Evolutionary conservation across 2,113 vertebrate species (phyloP).

Genomic region (Ceyx cyanopectus): DNA sequence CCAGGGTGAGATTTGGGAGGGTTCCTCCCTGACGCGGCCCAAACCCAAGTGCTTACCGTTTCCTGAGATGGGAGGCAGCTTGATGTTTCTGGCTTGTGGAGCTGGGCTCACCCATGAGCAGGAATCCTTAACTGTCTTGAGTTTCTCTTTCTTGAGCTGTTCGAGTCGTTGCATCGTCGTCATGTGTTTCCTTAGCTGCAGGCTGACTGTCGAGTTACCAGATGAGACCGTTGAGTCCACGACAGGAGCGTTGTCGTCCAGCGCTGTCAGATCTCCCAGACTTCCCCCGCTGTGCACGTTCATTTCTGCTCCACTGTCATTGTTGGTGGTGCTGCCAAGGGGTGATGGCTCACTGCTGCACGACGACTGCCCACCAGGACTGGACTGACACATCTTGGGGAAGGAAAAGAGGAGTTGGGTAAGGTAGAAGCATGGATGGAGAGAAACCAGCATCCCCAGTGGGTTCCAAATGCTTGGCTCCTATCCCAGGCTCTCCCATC

Average conservation of each 20-base stretch:
- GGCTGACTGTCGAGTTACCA: slow-evolving; percentile 84
- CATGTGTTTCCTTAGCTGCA: slow-evolving; percentile 91
- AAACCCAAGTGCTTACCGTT: slow-evolving; percentile 80
- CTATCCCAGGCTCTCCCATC: not conserved
- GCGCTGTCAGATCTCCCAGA: slow-evolving; percentile 91
- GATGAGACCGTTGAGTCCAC: slow-evolving; percentile 88
- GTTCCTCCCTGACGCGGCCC: not conserved
- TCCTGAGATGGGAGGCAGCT: slow-evolving; percentile 93
- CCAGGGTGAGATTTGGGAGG: not conserved
- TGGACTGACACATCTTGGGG: slow-evolving; percentile 94
- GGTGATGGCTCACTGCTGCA: slow-evolving; percentile 98
- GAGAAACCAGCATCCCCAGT: not conserved
- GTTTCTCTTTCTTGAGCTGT: slow-evolving; percentile 96
- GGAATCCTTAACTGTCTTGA: slow-evolving; percentile 92
- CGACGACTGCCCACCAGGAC: slow-evolving; percentile 97
- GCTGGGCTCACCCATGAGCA: slow-evolving; percentile 90
- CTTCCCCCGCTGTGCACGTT: slow-evolving; percentile 93
- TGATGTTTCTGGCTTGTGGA: slow-evolving; percentile 87
- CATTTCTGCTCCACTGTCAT: slow-evolving; percentile 98
- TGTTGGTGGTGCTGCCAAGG: slow-evolving; percentile 94
- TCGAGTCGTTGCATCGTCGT: slow-evolving; percentile 89
- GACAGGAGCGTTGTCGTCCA: slow-evolving; percentile 88
- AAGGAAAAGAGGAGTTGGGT: not conserved
- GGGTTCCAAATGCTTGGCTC: not conserved
- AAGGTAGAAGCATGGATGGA: not conserved